Percentiles rank a stretch among this genome's conserved stretches.
Evolutionary conservation across 2,888 invertebrate genomes (phyloP).

Genomic region (Zaprionus lineosus): DNA sequence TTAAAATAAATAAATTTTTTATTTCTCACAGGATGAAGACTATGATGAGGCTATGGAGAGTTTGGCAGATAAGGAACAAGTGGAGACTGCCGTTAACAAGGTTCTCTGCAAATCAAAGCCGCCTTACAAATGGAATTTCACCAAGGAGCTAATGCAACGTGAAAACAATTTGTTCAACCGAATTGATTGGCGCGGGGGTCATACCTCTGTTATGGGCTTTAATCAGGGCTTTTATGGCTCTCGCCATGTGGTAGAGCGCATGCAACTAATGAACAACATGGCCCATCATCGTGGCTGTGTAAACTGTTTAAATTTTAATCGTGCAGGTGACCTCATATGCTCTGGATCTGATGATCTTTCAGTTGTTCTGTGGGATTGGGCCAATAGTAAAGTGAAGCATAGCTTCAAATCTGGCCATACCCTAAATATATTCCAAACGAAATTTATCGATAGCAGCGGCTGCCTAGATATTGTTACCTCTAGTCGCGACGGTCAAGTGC

Average conservation of each 20-base stretch:
- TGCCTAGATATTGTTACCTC: constrained; percentile 94
- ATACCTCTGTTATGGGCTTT: constrained; percentile 50
- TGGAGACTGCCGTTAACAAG: constrained; percentile 50
- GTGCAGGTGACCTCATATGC: constrained; percentile 87
- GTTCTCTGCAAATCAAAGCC: constrained; percentile 76
- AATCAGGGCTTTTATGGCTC: constrained; percentile 86
- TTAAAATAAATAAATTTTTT: neutral
- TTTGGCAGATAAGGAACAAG: constrained; percentile 19
- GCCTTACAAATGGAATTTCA: constrained; percentile 71
- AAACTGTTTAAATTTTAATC: constrained; percentile 94
- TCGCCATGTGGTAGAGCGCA: constrained; percentile 90
- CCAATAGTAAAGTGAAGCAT: constrained; percentile 86
- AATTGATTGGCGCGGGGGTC: constrained; percentile 69
- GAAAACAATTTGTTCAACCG: constrained; percentile 71
- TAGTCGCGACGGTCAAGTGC: constrained; percentile 93
- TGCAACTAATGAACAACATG: constrained; percentile 90
- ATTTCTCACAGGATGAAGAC: constrained; percentile 31
- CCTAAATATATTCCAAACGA: constrained; percentile 94
- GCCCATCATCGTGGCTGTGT: constrained; percentile 94
- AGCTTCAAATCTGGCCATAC: constrained; percentile 91
- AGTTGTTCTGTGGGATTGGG: constrained; percentile 96
- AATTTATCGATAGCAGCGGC: constrained; percentile 89
- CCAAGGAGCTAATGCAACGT: constrained; percentile 73
- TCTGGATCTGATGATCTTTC: constrained; percentile 96
- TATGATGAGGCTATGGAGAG: constrained; percentile 27